Evolutionary conservation across 1,140 invertebrate species (phyloP), one percentile per base, ranked within the genome.

Genomic region (Drosophila kohkoa): DNA sequence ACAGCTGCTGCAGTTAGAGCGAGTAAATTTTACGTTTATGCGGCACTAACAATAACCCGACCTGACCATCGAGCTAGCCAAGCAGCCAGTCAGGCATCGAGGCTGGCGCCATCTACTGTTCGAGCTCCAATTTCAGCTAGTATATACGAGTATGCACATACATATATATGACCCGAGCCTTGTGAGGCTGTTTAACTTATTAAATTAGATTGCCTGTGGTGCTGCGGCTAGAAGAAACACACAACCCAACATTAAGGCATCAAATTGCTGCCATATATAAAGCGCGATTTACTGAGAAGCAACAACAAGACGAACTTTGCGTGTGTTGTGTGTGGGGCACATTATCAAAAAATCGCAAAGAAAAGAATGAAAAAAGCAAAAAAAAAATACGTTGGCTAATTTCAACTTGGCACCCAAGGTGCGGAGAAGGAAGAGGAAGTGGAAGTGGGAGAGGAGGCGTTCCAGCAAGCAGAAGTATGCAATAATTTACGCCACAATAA

Each of bases 401-500:
- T 82, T 82, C 67, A 77, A 82, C 70, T 79, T 66, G 77, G 63
- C 64, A 54, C 62, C 51, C 51, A 46, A 48, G 48, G 66, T 49
- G 69, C 13, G 41, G 35, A 58, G 58, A 15, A n/a, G 49, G 11
- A 45, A 49, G 62, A 28, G 5, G 32, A 32, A 32, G 5, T 6
- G 7, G 30, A 5, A 32, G 30, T 7, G 7, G 30, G 1, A 38
- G 35, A 38, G 7, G 35, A 72, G 20, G 20, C 20, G 4, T 25
- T 4, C 20, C 20, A 25, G 20, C 20, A 25, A 25, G 20, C 20
- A 75, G 57, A 79, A 69, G 68, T 65, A 69, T 82, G 81, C 81
- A 76, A 82, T 82, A 82, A 82, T 79, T 82, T 82, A 82, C 77
- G 81, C 81, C 81, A 67, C 80, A 82, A 75, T 68, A 82, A 79